Evolutionary conservation across 2,113 vertebrate species (phyloP).

Genomic region (Neolamprologus toae): DNA sequence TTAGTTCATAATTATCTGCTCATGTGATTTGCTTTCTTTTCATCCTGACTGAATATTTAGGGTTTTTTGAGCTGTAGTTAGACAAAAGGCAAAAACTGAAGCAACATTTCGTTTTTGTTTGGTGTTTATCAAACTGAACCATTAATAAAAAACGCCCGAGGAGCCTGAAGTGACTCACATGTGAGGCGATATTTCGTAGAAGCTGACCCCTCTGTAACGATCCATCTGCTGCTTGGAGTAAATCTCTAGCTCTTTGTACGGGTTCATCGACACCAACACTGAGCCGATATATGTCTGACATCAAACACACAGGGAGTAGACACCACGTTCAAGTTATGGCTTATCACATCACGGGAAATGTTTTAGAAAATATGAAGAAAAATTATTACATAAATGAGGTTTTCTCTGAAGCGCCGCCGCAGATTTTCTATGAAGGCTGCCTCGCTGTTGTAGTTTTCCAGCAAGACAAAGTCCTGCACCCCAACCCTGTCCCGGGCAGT

Average conservation of each 20-base stretch:
- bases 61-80: not conserved
- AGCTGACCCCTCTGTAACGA: slow-evolving; percentile 93
- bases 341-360: not conserved
- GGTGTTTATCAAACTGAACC: not conserved
- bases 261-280: slow-evolving; percentile 93
- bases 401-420: slow-evolving; percentile 89
- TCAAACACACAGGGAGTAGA: not conserved
- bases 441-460: slow-evolving; percentile 95
- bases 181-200: slow-evolving; percentile 97
- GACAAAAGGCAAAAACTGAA: not conserved
- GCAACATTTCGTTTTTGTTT: not conserved
- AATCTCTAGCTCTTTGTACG: slow-evolving; percentile 95
- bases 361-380: not conserved
- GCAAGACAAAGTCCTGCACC: slow-evolving; percentile 94
- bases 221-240: slow-evolving; percentile 95
- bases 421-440: slow-evolving; percentile 95
- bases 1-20: not conserved
- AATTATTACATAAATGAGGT: slow-evolving; percentile 85
- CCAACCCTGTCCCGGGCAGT: slow-evolving; percentile 93
- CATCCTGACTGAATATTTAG: not conserved
- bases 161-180: slow-evolving; percentile 79
- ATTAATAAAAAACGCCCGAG: not conserved
- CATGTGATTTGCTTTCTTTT: not conserved
- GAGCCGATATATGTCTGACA: slow-evolving; percentile 92
- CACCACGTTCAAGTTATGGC: not conserved